phyloP scores from a whole-genome alignment of 2,888 invertebrate genomes.

The Malthinus seriepunctatus region DNA sequence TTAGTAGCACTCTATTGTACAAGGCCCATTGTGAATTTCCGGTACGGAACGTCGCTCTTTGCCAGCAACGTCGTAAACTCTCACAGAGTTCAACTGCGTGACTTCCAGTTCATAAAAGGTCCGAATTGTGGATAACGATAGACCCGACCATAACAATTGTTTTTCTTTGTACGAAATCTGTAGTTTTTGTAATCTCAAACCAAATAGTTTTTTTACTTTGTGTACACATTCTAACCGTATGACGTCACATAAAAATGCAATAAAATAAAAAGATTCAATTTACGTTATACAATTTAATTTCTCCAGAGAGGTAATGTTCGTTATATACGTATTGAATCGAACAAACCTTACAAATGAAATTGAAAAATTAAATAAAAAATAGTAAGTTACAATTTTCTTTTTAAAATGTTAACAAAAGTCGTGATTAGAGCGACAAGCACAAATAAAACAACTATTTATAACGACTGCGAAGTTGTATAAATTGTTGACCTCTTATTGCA shows the following conservation, averaged over 20 bases:
- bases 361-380: no score
- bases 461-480: no score
- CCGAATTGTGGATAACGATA: conserved; percentile 16
- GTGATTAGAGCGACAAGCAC: no score
- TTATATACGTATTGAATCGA: background rate
- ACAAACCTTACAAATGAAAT: background rate
- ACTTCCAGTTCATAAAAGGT: conserved; percentile 27
- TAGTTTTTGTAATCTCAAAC: conserved; percentile 23
- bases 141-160: conserved; percentile 8
- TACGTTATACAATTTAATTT: conserved; percentile 34
- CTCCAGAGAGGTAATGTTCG: background rate
- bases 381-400: no score
- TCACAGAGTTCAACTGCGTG: conserved; percentile 25
- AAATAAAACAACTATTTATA: no score
- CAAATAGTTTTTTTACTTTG: conserved; percentile 26
- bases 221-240: conserved; percentile 30
- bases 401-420: no score
- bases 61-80: conserved; percentile 29
- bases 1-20: conserved; percentile 33
- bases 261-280: conserved; percentile 31
- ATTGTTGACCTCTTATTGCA: no score
- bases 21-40: conserved; percentile 33
- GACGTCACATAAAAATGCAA: conserved; percentile 29
- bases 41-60: conserved; percentile 36
- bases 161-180: conserved; percentile 15